Conservation (phyloP, 2,797 vertebrate genomes). For the Macropus fuliginosus region DNA sequence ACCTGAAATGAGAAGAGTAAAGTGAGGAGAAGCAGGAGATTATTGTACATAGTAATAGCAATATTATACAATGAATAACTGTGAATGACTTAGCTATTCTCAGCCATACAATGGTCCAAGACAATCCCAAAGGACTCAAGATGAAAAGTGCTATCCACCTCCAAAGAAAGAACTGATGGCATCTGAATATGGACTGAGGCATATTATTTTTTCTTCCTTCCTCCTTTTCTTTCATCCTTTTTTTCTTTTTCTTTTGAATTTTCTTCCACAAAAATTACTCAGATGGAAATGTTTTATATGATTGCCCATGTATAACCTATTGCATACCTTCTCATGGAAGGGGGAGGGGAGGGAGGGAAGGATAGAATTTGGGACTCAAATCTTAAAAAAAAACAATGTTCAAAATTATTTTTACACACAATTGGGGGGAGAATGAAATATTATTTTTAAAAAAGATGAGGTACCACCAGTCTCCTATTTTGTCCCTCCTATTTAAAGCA, state of each 20-base stretch:
- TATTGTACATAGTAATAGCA: neutral
- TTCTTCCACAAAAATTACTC: neutral
- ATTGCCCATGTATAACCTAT: neutral
- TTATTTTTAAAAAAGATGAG: neutral
- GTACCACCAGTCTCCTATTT: neutral
- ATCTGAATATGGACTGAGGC: neutral
- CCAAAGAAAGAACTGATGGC: neutral
- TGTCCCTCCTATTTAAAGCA: neutral
- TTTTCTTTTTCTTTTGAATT: neutral
- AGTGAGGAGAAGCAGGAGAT: neutral
- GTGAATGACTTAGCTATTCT: neutral
- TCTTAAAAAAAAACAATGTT: neutral
- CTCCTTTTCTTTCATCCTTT: neutral
- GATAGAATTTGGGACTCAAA: neutral
- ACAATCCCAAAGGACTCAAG: neutral
- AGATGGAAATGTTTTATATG: neutral
- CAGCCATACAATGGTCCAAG: neutral
- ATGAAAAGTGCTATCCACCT: neutral
- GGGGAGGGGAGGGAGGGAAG: neutral
- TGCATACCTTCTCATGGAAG: neutral
- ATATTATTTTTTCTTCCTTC: neutral
- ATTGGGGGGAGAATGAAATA: neutral
- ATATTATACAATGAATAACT: neutral
- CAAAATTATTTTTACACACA: neutral
- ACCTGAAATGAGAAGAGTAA: neutral